phyloP scores from a whole-genome alignment of 53 echinoderm and acorn worm genomes.

The Echinometra lucunter region DNA sequence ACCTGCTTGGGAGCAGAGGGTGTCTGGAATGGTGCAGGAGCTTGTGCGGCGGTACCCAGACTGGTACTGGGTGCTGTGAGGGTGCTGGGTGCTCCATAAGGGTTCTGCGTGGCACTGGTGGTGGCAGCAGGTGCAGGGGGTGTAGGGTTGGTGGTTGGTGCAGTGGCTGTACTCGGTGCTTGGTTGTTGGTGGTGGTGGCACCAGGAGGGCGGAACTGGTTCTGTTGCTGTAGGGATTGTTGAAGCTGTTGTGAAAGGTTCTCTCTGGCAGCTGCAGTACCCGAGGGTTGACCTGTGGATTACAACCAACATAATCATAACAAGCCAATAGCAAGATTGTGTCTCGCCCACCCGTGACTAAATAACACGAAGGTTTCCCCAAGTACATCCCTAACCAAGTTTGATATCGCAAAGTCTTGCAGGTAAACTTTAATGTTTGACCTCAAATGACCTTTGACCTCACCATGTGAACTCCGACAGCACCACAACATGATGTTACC shows the following conservation, averaged over 20 bases:
- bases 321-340: not conserved
- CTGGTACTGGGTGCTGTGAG: slow-evolving; percentile 48
- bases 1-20: slow-evolving; percentile 19
- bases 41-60: not conserved
- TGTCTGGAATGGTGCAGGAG: slow-evolving; percentile 34
- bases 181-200: slow-evolving; percentile 67
- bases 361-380: too few species aligned
- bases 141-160: slow-evolving; percentile 58
- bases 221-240: slow-evolving; percentile 85
- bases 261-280: slow-evolving; percentile 86
- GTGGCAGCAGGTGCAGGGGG: slow-evolving; percentile 60
- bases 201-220: slow-evolving; percentile 63
- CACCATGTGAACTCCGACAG: too few species aligned
- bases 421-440: too few species aligned
- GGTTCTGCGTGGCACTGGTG: slow-evolving; percentile 56
- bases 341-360: too few species aligned
- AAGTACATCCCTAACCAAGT: too few species aligned
- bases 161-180: slow-evolving; percentile 51
- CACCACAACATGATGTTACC: too few species aligned
- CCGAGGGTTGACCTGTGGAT: slow-evolving; percentile 76
- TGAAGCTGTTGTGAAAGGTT: slow-evolving; percentile 94
- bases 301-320: not conserved
- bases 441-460: too few species aligned
- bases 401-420: too few species aligned
- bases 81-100: slow-evolving; percentile 56